Percentiles rank a stretch among this genome's conserved stretches.
Evolutionary conservation across 2,888 invertebrate genomes (phyloP).

Genomic region (Idaea aversata): DNA sequence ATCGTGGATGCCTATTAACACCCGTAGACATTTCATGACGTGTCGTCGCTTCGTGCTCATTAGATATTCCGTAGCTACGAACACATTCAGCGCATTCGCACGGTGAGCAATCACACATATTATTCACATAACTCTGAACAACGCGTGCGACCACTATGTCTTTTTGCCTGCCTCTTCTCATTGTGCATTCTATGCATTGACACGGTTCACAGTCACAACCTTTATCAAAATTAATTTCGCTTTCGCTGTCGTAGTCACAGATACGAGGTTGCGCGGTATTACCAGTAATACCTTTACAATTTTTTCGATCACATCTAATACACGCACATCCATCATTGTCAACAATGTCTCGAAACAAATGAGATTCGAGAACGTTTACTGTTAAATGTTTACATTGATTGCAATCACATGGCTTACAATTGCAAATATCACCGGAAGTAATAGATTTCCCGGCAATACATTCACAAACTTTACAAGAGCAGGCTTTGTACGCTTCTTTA

Average conservation of each 20-base stretch:
- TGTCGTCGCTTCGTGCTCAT: background rate
- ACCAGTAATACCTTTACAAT: constrained; percentile 14
- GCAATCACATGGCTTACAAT: constrained; percentile 48
- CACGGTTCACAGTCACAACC: constrained; percentile 46
- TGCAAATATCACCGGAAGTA: constrained; percentile 30
- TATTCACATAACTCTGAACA: constrained; percentile 29
- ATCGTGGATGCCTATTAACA: constrained; percentile 38
- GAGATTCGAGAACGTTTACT: background rate
- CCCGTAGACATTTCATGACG: constrained; percentile 47
- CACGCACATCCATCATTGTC: background rate
- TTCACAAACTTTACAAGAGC: constrained; percentile 66
- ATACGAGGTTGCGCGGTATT: background rate
- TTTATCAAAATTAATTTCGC: constrained; percentile 21
- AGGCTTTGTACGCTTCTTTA: constrained; percentile 58
- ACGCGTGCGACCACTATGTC: constrained; percentile 40
- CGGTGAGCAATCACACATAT: constrained; percentile 48
- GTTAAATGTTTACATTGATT: constrained; percentile 33
- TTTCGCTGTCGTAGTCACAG: background rate
- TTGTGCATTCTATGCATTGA: constrained; percentile 43
- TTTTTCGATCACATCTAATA: background rate
- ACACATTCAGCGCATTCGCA: constrained; percentile 53
- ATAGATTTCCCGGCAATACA: constrained; percentile 41
- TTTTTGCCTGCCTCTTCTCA: constrained; percentile 20
- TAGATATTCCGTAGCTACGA: constrained; percentile 25
- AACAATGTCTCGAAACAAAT: background rate